Evolutionary conservation across 2,113 vertebrate genomes (phyloP), one percentile per base, ranked within the genome.

Genomic region (Regulus satrapa): DNA sequence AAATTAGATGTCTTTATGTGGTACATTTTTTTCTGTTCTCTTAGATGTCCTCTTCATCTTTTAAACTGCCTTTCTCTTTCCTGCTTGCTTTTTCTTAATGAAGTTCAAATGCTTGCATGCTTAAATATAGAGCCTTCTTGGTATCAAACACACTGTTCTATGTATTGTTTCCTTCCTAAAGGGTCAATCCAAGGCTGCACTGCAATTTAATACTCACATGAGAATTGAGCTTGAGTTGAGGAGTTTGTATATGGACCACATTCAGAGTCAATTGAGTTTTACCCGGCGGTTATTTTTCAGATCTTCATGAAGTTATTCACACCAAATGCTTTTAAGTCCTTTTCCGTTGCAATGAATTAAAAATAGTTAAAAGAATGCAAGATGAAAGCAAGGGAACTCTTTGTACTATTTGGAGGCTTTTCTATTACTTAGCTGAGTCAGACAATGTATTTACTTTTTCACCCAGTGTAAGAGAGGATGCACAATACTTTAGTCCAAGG

Each of bases 151-250:
- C 88, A 86, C 87, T 88, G 95, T 97, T 98, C 96, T 94, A 91
- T 88, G 75, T 77, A 96, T 92, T 97, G 95, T 97, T 95, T 94
- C 88, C 80, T 96, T 67, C 79, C 72, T 89, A 81, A 97, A 96
- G 95, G 97, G 95, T 98, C 96, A 98, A 8, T 26, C 76, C 94
- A 79, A 85, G 97, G 97, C 95, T 98, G 96, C 77, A 62, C 76
- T 40, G 98, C 93, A 97, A 98, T 93, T 74, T 72, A 96, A 98
- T 97, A 97, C 62, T 94, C 89, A 8, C 97, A 34, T 56, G 97
- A 95, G 97, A 95, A 92, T 89, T 95, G 34, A 19, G 40, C 45
- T 91, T 62, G 51, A 87, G 68, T 86, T 96, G 85, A 85, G 56
- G 38, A 85, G 89, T 94, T 97, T 94, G 91, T 95, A 52, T 93